Evolutionary conservation across 2,797 vertebrate genomes (phyloP), one percentile per base, ranked within the genome.

Genomic region (Botia kubotai): DNA sequence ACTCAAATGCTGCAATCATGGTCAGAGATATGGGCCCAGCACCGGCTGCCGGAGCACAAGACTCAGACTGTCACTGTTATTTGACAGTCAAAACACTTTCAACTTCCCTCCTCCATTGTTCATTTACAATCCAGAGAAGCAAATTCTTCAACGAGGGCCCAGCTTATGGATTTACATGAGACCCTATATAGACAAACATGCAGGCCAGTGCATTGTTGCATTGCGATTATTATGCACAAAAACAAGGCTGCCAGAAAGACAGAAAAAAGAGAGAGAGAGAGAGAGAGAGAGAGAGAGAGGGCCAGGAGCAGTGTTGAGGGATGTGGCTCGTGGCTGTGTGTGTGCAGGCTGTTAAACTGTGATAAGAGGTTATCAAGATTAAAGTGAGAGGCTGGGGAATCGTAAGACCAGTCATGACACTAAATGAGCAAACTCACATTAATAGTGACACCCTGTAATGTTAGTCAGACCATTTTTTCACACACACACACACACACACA

Each of bases 281-380:
- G 83, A 79, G 75, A 79, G 55, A 48, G 26, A 65, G 60, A 43
- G 82, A 83, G 65, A 23, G 7, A 80, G 33, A 52, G 21, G 19
- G 23, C 17, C 33, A 23, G 72, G 48, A 21, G 80, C 72, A 39
- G 72, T 58, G 55, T 55, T 65, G 80, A 89, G 92, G 93, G 93
- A 91, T 88, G 91, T 89, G 92, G 91, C 89, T 84, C 88, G 85
- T 82, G 89, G 82, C 46, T 71, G 83, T 80, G 71, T 66, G 82
- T 4, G 84, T 80, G 79, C 58, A 60, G 86, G 86, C 93, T 94
- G 93, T 88, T 89, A 83, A 82, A 87, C 89, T 73, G 85, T 91
- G 93, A 94, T 94, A 94, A 94, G 91, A 82, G 52, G 72, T 90
- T 93, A 94, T 94, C 94, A 90, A 92, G 93, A 93, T 93, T 87